Base-by-base conservation (phyloP, 35 echinoderm and acorn worm species). In the Apostichopus parvimensis region DNA sequence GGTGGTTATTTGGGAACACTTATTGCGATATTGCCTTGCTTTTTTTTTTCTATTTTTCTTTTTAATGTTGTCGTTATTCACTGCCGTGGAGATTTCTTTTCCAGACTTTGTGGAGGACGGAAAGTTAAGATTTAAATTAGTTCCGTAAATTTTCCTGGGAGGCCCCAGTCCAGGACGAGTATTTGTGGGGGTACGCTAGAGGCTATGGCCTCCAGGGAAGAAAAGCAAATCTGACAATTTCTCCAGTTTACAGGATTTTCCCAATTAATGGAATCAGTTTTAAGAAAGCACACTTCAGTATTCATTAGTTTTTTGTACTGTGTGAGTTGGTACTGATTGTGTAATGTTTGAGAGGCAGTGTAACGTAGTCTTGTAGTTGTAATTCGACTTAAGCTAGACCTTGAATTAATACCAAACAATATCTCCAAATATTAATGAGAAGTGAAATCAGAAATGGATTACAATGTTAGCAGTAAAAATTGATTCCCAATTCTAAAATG, bases 201-300 rank as follows among this genome's bases (percentile, higher is more conserved):
- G 86, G 86, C 86, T 9, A 54, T 28, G 45, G 6, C 86, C 86
- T 88, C 86, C 68, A 73, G 86, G 86, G 68, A 88, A 52, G 68
- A 4, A 73, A 88, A 88, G 62, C 57, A 88, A 88, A 68, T 88
- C 64, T 88, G 7, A 68, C 17, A 23, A 26, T 88, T 88, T 54
- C 22, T 17, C 18, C 61, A 64, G 61, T 88, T 88, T 73, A 88
- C 86, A 88, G 86, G 86, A 66, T 88, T 88, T 72, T 73, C 45
- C 86, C 86, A 88, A 88, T 88, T 88, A 88, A 88, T 53, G 23
- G 68, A 88, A 88, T 88, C 62, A 72, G 86, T 66, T 88, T 88
- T 88, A 88, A 87, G 86, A 23, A 13, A 88, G 86, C 18, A 54
- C 61, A 72, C 86, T 88, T 88, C 86, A 72, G 86, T 60, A 28